These are phyloP conservation scores for Lagria hirta DNA, from an alignment of 2,888 invertebrate genomes.

Conservation along the genomic window DNA sequence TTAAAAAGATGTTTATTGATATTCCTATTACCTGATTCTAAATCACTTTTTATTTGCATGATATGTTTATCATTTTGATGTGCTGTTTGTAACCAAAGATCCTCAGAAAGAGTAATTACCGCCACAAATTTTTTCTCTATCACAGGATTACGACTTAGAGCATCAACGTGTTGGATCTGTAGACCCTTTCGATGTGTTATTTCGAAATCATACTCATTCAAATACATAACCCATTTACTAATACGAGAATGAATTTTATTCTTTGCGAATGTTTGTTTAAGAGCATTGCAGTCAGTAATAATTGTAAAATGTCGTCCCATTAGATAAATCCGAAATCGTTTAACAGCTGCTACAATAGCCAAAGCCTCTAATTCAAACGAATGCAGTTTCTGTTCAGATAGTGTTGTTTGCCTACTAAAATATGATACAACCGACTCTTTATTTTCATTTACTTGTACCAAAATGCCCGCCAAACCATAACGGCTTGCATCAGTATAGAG, in stretches of 20 bases:
- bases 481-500: conserved; percentile 24
- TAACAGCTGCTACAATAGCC: conserved; percentile 19
- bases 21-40: conserved; percentile 5
- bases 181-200: conserved; percentile 8
- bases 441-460: too few species aligned
- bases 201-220: conserved; percentile 9
- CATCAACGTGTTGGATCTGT: conserved; percentile 21
- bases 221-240: conserved; percentile 20
- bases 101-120: conserved; percentile 7
- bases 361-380: conserved; percentile 29
- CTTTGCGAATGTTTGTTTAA: conserved; percentile 37
- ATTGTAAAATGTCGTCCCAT: conserved; percentile 18
- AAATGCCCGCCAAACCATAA: conserved; percentile 17
- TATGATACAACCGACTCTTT: conserved; percentile 38
- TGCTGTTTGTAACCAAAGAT: conserved; percentile 22
- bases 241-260: conserved; percentile 32
- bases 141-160: conserved; percentile 21
- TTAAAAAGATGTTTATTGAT: conserved; percentile 27
- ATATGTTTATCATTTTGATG: conserved; percentile 19
- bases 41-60: conserved; percentile 1
- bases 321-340: conserved; percentile 21
- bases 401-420: conserved; percentile 36
- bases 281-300: conserved; percentile 28
- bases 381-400: conserved; percentile 27
- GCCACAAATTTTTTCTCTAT: neutral